phyloP scores from a whole-genome alignment of 2,797 vertebrate genomes.

The Pelobates cultripes region DNA sequence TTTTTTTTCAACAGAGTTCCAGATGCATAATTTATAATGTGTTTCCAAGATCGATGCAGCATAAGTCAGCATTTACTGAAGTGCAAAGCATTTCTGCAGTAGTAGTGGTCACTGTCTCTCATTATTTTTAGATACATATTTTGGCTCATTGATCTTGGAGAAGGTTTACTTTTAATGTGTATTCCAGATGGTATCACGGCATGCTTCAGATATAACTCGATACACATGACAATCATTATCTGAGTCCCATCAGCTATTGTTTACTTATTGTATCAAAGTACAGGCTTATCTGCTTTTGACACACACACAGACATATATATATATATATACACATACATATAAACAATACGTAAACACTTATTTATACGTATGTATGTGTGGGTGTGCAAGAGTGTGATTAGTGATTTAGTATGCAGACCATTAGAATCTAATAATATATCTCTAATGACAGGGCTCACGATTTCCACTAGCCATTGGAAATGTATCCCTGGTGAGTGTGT shows the following conservation, averaged over 20 bases:
- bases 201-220: not conserved
- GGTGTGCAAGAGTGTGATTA: no score
- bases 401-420: no score
- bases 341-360: no score
- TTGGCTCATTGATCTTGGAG: not conserved
- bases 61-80: slow-evolving; percentile 6
- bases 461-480: no score
- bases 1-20: not conserved
- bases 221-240: not conserved
- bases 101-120: not conserved
- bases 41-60: not conserved
- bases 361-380: no score
- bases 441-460: no score
- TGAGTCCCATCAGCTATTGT: not conserved
- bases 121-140: slow-evolving; percentile 19
- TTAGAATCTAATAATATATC: no score
- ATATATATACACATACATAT: no score
- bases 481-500: no score
- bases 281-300: no score
- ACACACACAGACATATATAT: no score
- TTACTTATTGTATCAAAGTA: no score
- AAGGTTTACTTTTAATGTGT: not conserved
- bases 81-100: slow-evolving; percentile 1
- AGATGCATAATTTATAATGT: slow-evolving; percentile 20
- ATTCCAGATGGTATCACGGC: not conserved